Conservation (phyloP, 2,113 vertebrate genomes). For the Chloroceryle aenea region DNA sequence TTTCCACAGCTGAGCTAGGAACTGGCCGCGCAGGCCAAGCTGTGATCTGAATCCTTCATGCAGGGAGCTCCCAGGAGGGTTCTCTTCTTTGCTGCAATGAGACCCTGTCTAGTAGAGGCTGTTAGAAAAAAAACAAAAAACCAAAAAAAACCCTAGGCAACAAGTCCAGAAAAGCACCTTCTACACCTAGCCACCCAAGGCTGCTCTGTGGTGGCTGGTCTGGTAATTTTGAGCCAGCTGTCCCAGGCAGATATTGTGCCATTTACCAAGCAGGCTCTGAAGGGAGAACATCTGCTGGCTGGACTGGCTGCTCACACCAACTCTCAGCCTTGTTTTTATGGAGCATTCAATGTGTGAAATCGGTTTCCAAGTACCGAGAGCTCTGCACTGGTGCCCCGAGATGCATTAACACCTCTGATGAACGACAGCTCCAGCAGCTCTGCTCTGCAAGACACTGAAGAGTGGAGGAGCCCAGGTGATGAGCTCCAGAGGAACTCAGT, state of each 20-base stretch:
- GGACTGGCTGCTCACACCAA: neutral
- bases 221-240: neutral
- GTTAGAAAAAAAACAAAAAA: neutral
- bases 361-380: neutral
- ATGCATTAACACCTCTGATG: conserved; percentile 14
- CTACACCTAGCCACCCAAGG: neutral
- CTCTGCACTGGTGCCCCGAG: conserved; percentile 8
- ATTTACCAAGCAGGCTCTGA: neutral
- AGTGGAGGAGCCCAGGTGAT: neutral
- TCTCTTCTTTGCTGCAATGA: neutral
- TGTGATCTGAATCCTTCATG: neutral
- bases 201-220: neutral
- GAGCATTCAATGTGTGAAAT: neutral
- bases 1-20: neutral
- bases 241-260: neutral
- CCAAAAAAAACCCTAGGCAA: neutral
- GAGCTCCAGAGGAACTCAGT: neutral
- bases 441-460: neutral
- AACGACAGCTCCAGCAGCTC: neutral
- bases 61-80: neutral
- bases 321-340: neutral
- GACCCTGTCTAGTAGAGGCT: neutral
- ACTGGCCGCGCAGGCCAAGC: neutral
- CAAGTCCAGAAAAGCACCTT: neutral
- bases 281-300: conserved; percentile 5